Evolutionary conservation across 2,797 vertebrate genomes (phyloP), one percentile per base, ranked within the genome.

Genomic region (Manis crassicaudata): DNA sequence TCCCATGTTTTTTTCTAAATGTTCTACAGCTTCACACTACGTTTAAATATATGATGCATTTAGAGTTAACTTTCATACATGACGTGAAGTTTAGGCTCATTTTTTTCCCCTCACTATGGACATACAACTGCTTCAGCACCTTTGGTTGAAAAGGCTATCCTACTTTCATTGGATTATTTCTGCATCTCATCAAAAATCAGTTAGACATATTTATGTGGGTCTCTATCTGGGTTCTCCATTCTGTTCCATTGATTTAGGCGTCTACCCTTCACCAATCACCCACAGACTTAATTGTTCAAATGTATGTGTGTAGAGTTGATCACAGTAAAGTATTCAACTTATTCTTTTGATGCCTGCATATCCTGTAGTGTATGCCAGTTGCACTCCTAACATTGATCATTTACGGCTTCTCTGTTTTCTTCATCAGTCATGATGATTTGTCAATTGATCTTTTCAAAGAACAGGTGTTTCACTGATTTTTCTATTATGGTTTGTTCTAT

Each of bases 101-200:
- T 1, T 32, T 9, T 10, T 65, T 4, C 4, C 0, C 17, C 4
- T 3, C 4, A 3, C n/a, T 13, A 40, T 50, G 8, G 11, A 52
- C 75, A 67, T 65, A 12, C 13, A 23, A 0, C 12, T 12, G 10
- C 25, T 67, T 82, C 11, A 29, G 10, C 17, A 20, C 14, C 18
- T 3, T 54, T n/a, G 10, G 0, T 56, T 88, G 27, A 25, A 70
- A 82, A 60, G 35, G 2, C n/a, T 32, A 56, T 6, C 3, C 21
- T 46, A 83, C 29, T 20, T 58, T 32, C 25, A 52, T 50, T 58
- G 60, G 11, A 3, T 32, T 37, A n/a, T 25, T 89, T 60, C 18
- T 52, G 13, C 25, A 37, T 17, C 67, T 83, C 81, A 40, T 92
- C 1, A 75, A 52, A 46, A 76, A 58, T 60, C 4, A 58, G 25